Evolutionary conservation across 2,113 vertebrate species (phyloP).

Genomic region (Centropristis striata): DNA sequence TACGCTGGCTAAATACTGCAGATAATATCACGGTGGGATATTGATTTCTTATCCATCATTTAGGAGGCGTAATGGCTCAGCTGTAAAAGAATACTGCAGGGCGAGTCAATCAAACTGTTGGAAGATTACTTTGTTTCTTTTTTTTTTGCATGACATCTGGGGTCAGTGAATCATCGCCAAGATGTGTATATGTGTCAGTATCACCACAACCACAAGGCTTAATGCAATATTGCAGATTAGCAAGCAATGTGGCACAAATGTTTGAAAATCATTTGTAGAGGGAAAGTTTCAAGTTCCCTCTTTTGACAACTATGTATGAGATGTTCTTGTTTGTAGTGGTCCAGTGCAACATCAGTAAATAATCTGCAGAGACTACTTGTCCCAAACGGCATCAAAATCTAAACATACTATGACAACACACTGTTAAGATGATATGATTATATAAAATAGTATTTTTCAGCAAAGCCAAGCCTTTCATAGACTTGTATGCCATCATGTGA

Average conservation of each 20-base stretch:
- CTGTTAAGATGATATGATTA: not conserved
- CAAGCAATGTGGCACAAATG: not conserved
- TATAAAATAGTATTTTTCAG: not conserved
- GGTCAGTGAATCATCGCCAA: conserved; percentile 22
- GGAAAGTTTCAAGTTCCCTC: conserved; percentile 2
- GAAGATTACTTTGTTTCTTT: conserved; percentile 12
- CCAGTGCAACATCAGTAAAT: not conserved
- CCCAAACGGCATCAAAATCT: not conserved
- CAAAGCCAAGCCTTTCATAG: not conserved
- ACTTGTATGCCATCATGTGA: conserved; percentile 18
- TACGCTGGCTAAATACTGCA: conserved; percentile 20
- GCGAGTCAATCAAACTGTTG: conserved; percentile 20
- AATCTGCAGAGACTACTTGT: not conserved
- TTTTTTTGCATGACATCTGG: conserved; percentile 19
- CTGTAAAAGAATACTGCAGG: conserved; percentile 11
- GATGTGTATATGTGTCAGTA: conserved; percentile 3
- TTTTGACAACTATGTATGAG: conserved; percentile 9
- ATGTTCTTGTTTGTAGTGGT: not conserved
- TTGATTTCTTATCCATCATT: conserved; percentile 53
- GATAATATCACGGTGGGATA: conserved; percentile 28
- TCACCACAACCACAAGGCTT: conserved; percentile 23
- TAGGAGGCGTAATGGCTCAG: conserved; percentile 9
- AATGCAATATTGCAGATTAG: conserved; percentile 31
- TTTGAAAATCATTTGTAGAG: conserved; percentile 2
- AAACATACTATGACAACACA: conserved; percentile 9